Evolutionary conservation across 2,113 vertebrate species (phyloP).

Genomic region (Seriola dumerili): DNA sequence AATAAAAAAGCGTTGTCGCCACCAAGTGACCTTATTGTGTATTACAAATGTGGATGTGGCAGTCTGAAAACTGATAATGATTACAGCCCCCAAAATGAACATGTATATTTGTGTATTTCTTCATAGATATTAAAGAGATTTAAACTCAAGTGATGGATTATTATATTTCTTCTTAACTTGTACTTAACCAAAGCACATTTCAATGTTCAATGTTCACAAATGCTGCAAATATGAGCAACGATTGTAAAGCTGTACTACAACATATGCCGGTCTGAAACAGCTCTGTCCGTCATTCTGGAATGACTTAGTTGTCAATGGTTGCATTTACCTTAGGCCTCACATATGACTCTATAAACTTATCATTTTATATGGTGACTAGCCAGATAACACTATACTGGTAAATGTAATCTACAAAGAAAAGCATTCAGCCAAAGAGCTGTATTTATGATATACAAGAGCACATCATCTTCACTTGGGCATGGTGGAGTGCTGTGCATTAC

Average conservation of each 20-base stretch:
- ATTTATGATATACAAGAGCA: no score
- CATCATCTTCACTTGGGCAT: background rate
- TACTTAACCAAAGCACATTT: background rate
- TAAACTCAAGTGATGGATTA: background rate
- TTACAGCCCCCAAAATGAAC: background rate
- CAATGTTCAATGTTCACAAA: background rate
- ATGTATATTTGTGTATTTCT: background rate
- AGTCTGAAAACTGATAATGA: background rate
- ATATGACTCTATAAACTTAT: background rate
- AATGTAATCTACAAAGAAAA: background rate
- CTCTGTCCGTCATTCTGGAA: background rate
- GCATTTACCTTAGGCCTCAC: background rate
- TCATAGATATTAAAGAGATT: background rate
- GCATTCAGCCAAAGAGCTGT: no score
- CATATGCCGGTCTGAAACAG: background rate
- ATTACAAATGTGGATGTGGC: constrained; percentile 26
- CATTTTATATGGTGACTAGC: background rate
- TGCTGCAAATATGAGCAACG: background rate
- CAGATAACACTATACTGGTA: background rate
- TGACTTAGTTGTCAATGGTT: background rate
- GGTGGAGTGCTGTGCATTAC: background rate
- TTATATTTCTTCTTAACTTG: background rate
- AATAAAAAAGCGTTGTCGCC: constrained; percentile 32
- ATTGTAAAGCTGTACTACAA: background rate
- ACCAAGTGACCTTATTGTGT: constrained; percentile 44